Evolutionary conservation across 1,140 invertebrate species (phyloP), one percentile per base, ranked within the genome.

Genomic region (Tribolium madens): DNA sequence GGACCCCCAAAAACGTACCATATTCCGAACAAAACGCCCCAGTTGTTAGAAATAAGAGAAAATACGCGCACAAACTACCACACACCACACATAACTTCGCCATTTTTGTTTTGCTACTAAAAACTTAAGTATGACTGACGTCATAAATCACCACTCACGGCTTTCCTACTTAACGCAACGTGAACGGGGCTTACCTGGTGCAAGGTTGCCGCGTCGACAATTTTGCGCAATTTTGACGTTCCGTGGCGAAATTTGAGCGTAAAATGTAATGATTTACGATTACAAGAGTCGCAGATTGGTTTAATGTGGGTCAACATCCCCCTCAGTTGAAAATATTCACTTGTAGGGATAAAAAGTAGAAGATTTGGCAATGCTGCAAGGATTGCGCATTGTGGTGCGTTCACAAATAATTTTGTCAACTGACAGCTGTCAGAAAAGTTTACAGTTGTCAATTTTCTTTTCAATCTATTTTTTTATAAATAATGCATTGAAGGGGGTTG

Each of bases 101-200:
- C 77, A 78, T 78, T 76, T 75, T 78, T 72, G 68, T 76, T 72
- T 76, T 73, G 77, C 68, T 48, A 76, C 73, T 78, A 71, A 78
- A 78, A 69, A 47, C 60, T 50, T 72, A 50, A 52, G 70, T 52
- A 9, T 18, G 73, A 57, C 73, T 74, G 73, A 74, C 73, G 70
- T 72, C 70, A 72, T 50, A 72, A 72, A 50, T 72, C 50, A 72
- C 50, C 70, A 52, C 70, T 18, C 47, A 33, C 50, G n/a, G 36
- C 47, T 72, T 72, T 13, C 47, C 68, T 48, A 36, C 52, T 57
- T 64, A 64, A 64, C 26, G 21, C 21, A 12, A 64, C 17, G 57
- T 64, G 57, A 64, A 64, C 57, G 1, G 13, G 31, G 31, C 57
- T 64, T 64, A 64, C 57, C 57, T 64, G 57, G n/a, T 9, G 13